Conservation (phyloP, 2,797 vertebrate genomes). For the Bryconaethiops microstoma region DNA sequence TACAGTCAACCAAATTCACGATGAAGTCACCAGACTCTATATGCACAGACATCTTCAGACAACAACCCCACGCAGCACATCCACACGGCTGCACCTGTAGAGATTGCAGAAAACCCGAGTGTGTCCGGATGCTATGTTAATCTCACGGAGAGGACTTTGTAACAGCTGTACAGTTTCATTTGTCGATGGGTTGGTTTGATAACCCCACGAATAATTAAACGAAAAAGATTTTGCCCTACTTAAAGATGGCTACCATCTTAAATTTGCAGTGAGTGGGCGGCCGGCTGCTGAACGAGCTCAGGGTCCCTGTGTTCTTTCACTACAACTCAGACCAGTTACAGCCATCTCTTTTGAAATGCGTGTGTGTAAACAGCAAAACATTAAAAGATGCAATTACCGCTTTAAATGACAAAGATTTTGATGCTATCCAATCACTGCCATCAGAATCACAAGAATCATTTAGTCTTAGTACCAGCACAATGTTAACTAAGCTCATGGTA, state of each 20-base stretch:
- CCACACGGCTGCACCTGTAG: slow-evolving; percentile 44
- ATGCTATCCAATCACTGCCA: too few relatives aligned
- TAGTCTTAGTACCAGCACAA: too few relatives aligned
- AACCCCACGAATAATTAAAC: not conserved
- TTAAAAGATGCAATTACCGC: not conserved
- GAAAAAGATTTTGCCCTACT: slow-evolving; percentile 22
- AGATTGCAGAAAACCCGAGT: not conserved
- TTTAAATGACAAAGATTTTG: not conserved
- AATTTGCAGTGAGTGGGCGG: slow-evolving; percentile 32
- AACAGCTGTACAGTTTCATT: not conserved
- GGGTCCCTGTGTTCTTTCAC: not conserved
- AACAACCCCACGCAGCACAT: not conserved
- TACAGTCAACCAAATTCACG: too few relatives aligned
- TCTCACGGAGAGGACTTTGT: not conserved
- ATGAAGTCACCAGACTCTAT: too few relatives aligned
- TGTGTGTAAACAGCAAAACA: not conserved
- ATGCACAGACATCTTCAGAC: not conserved
- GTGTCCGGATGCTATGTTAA: not conserved
- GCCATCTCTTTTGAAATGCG: not conserved
- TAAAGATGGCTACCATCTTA: slow-evolving; percentile 52
- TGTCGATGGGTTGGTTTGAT: not conserved
- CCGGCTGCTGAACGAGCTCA: slow-evolving; percentile 28
- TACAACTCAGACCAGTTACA: not conserved
- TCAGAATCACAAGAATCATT: not conserved
- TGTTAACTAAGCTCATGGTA: too few relatives aligned